Evolutionary conservation across 2,113 vertebrate genomes (phyloP).

Genomic region (Morone chrysops): DNA sequence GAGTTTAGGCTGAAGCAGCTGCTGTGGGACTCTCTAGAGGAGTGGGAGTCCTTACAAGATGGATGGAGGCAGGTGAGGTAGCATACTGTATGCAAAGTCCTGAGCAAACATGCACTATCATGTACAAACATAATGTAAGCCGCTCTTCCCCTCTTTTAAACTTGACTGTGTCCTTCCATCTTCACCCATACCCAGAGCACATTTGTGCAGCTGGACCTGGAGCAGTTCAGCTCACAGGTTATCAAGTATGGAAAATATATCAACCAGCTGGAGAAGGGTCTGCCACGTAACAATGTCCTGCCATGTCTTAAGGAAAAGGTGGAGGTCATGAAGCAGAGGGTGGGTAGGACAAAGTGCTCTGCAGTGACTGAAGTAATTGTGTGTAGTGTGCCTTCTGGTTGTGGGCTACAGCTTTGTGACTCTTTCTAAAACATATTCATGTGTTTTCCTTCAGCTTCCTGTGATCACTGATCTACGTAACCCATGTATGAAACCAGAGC

Average conservation of each 20-base stretch:
- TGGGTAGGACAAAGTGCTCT: slow-evolving; percentile 59
- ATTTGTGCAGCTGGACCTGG: slow-evolving; percentile 86
- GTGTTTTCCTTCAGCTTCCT: slow-evolving; percentile 79
- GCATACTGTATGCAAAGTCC: background rate
- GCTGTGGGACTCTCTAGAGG: slow-evolving; percentile 87
- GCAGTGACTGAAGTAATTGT: background rate
- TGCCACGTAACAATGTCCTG: slow-evolving; percentile 86
- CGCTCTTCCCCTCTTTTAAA: background rate
- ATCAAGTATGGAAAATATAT: slow-evolving; percentile 86
- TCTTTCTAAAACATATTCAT: rapidly evolving
- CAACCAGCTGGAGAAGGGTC: slow-evolving; percentile 87
- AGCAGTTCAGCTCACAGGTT: slow-evolving; percentile 84
- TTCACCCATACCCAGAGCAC: slow-evolving; percentile 74
- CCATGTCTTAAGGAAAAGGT: slow-evolving; percentile 85
- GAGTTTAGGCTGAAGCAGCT: slow-evolving; percentile 87
- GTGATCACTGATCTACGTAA: slow-evolving; percentile 87
- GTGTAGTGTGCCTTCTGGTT: background rate
- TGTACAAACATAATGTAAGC: background rate
- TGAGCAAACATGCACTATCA: background rate
- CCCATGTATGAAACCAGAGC: slow-evolving; percentile 84
- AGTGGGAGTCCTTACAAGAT: slow-evolving; percentile 85
- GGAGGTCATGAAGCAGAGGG: slow-evolving; percentile 87
- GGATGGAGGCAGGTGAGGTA: slow-evolving; percentile 84
- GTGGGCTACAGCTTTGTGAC: background rate
- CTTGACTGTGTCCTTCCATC: background rate